Percentiles rank a stretch among this genome's conserved stretches.
Evolutionary conservation across 1,140 invertebrate species (phyloP).

Genomic region (Melitaea cinxia): DNA sequence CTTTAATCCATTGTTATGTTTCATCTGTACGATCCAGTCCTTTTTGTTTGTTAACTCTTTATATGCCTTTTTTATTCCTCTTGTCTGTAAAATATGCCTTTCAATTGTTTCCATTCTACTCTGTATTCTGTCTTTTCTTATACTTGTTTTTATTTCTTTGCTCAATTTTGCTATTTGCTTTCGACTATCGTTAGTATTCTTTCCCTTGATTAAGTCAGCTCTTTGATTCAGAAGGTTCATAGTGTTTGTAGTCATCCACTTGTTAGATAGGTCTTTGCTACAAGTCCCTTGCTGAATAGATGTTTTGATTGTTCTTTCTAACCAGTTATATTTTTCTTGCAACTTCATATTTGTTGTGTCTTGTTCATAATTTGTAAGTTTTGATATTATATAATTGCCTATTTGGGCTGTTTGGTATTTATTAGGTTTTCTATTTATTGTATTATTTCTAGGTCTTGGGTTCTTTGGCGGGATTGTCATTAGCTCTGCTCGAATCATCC

Average conservation of each 20-base stretch:
- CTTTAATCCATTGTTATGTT: background rate
- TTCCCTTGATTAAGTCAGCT: background rate
- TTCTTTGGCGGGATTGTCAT: too few relatives aligned
- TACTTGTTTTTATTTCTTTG: conserved; percentile 23
- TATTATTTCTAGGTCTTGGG: too few relatives aligned
- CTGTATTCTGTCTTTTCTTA: conserved; percentile 22
- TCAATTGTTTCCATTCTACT: conserved; percentile 15
- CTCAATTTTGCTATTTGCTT: conserved; percentile 20
- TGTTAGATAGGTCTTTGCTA: too few relatives aligned
- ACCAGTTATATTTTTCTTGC: conserved; percentile 40
- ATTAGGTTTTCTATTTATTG: too few relatives aligned
- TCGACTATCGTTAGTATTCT: conserved; percentile 19
- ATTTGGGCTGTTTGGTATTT: too few relatives aligned
- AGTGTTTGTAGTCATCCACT: too few relatives aligned
- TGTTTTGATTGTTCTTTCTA: background rate
- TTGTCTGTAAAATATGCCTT: background rate
- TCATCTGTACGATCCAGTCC: background rate
- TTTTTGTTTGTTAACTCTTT: background rate
- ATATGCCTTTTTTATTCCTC: background rate
- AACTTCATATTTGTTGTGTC: conserved; percentile 19
- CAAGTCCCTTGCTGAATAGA: too few relatives aligned
- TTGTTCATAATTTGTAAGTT: too few relatives aligned
- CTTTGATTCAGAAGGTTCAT: too few relatives aligned
- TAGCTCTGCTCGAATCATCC: conserved; percentile 31
- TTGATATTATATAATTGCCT: too few relatives aligned